phyloP scores from a whole-genome alignment of 1,140 invertebrate species.

The Bathynomus jamesi region DNA sequence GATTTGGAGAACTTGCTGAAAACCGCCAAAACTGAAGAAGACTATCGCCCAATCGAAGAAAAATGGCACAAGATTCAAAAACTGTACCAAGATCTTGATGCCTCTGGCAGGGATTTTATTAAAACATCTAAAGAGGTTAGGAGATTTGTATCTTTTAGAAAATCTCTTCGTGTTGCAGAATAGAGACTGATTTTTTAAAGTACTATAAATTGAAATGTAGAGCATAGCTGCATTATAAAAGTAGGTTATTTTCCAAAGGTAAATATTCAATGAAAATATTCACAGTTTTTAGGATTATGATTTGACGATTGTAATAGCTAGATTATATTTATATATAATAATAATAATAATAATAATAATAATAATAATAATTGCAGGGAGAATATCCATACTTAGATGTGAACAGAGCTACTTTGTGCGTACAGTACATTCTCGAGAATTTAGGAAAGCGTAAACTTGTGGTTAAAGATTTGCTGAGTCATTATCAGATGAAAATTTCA shows the following conservation, averaged over 20 bases:
- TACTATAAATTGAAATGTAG: not conserved
- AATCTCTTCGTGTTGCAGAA: not conserved
- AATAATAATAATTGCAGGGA: slow-evolving; percentile 48
- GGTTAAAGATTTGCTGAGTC: slow-evolving; percentile 59
- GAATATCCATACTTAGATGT: slow-evolving; percentile 66
- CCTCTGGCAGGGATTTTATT: slow-evolving; percentile 59
- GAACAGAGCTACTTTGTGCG: slow-evolving; percentile 56
- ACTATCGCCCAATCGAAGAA: slow-evolving; percentile 48
- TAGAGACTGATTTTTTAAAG: not conserved
- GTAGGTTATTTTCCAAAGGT: too few species aligned
- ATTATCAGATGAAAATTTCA: slow-evolving; percentile 55
- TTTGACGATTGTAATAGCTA: not conserved
- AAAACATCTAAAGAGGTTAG: slow-evolving; percentile 55
- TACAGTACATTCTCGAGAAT: slow-evolving; percentile 61
- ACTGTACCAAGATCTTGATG: slow-evolving; percentile 53
- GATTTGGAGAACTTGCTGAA: slow-evolving; percentile 53
- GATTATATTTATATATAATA: slow-evolving; percentile 15
- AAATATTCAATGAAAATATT: not conserved
- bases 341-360: slow-evolving; percentile 18
- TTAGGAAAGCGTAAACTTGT: slow-evolving; percentile 58
- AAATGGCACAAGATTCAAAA: slow-evolving; percentile 56
- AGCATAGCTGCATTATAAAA: too few species aligned
- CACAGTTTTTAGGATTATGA: slow-evolving; percentile 4
- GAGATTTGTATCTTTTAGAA: slow-evolving; percentile 1
- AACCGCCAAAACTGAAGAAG: slow-evolving; percentile 47